Evolutionary conservation across 2,888 invertebrate genomes (phyloP), one percentile per base, ranked within the genome.

Genomic region (Neuroscelio doddi): DNA sequence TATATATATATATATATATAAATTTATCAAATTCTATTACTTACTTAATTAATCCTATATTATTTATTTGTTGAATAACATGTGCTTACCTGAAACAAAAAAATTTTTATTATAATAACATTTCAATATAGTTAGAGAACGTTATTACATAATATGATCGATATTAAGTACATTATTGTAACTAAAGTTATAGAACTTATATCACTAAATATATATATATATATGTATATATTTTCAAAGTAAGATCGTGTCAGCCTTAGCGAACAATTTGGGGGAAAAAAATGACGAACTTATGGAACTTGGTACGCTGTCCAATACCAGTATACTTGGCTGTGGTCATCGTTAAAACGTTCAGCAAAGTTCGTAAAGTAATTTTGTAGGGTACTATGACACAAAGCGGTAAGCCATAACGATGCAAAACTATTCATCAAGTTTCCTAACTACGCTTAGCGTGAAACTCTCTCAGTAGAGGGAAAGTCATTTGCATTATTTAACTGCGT

Each of bases 391-490:
- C 61, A 55, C 55, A 38, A 46, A 53, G 62, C 62, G 53, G 58
- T 58, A 55, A 58, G 58, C 62, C 50, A 66, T 62, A 66, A 66
- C 66, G 62, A 62, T 57, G 58, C 66, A 62, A 66, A 66, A 62
- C 66, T 66, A 66, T 66, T 62, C 66, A 62, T 58, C 62, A 66
- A 66, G 62, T 66, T 66, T 45, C 29, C 14, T 21, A 62, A 55
- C 57, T 57, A 62, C 58, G 58, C 56, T 62, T 52, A 14, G 42
- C 55, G 36, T 41, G 26, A 41, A 66, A 62, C 53, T 66, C 62
- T 62, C 53, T 50, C 62, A 58, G 62, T 66, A 56, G 58, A 49
- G 49, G 53, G 21, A 39, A 53, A 49, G 34, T 50, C 45, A 56
- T 65, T 57, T 61, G 57, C 65, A 65, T 65, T 57, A 61, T 61